These are phyloP conservation scores for Epistrophe eligans DNA, from an alignment of 2,888 invertebrate genomes.

Conservation along the genomic window DNA sequence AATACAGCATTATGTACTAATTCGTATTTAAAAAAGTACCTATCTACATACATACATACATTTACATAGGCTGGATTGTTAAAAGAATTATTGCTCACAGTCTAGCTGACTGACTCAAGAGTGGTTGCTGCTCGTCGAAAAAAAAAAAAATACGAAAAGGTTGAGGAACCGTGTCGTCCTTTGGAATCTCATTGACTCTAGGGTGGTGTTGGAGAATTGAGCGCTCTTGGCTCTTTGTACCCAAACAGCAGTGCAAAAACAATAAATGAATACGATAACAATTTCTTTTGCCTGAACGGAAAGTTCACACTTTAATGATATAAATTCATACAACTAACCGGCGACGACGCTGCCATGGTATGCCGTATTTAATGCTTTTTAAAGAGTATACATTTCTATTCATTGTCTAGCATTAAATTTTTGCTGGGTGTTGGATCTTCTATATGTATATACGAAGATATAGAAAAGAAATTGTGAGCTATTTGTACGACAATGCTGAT, in stretches of 20 bases:
- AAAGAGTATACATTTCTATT: slow-evolving; percentile 23
- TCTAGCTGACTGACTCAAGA: slow-evolving; percentile 6
- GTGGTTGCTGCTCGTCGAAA: neutral
- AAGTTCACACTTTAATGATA: slow-evolving; percentile 43
- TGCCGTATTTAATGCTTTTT: neutral
- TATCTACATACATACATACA: neutral
- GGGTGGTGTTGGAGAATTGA: slow-evolving; percentile 34
- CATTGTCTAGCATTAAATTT: neutral
- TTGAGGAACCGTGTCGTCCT: slow-evolving; percentile 9
- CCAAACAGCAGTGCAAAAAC: slow-evolving; percentile 55
- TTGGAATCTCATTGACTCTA: slow-evolving; percentile 1
- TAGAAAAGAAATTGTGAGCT: neutral
- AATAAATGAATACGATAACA: slow-evolving; percentile 64
- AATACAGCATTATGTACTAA: neutral
- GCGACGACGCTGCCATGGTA: neutral
- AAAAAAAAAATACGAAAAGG: neutral
- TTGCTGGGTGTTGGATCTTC: neutral
- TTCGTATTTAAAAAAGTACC: neutral
- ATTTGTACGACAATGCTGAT: slow-evolving; percentile 21
- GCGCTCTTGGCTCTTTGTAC: slow-evolving; percentile 44
- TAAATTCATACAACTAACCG: neutral
- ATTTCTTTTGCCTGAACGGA: slow-evolving; percentile 12
- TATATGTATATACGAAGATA: neutral
- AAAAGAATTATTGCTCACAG: slow-evolving; percentile 30
- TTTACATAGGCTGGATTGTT: neutral